A percentile compares a stretch with the other conserved stretches of the same genome.
These are phyloP conservation scores for Tympanuchus pallidicinctus DNA, from an alignment of 2,113 vertebrate genomes.

Conservation along the genomic window DNA sequence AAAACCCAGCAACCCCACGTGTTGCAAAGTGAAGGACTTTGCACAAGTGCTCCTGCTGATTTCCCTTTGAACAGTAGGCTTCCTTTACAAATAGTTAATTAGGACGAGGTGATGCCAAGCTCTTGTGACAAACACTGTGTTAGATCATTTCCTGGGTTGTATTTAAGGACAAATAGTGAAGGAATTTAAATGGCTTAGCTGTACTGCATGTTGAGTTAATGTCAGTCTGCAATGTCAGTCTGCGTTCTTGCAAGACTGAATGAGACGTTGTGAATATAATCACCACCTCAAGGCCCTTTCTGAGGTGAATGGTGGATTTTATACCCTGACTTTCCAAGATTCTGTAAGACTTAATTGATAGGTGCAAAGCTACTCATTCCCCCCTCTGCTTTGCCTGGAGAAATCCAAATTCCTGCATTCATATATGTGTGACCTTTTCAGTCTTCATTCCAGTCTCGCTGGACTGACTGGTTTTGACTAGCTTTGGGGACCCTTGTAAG, in stretches of 20 bases:
- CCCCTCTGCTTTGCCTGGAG: conserved; percentile 33
- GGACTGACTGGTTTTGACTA: conserved; percentile 25
- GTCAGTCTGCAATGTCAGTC: not conserved
- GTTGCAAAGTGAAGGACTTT: not conserved
- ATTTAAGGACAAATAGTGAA: not conserved
- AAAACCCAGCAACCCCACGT: not conserved
- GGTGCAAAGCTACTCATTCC: conserved; percentile 6
- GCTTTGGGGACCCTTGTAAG: not conserved
- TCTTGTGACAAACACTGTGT: not conserved
- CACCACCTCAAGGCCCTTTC: not conserved
- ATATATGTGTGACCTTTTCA: not conserved
- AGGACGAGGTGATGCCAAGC: not conserved
- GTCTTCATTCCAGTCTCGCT: conserved; percentile 22
- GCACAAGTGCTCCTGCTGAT: not conserved
- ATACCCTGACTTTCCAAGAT: not conserved
- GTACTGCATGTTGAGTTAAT: not conserved
- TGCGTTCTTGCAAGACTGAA: not conserved
- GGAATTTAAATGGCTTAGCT: not conserved
- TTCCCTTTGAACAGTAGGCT: not conserved
- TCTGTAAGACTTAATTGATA: conserved; percentile 32
- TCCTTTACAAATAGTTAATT: not conserved
- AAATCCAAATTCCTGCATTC: conserved; percentile 15
- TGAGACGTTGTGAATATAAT: conserved; percentile 6
- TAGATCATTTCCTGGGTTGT: not conserved
- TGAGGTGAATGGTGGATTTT: not conserved